Percentiles rank a stretch among this genome's conserved stretches.
phyloP scores from a whole-genome alignment of 2,113 vertebrate species.

The Poecile atricapillus region DNA sequence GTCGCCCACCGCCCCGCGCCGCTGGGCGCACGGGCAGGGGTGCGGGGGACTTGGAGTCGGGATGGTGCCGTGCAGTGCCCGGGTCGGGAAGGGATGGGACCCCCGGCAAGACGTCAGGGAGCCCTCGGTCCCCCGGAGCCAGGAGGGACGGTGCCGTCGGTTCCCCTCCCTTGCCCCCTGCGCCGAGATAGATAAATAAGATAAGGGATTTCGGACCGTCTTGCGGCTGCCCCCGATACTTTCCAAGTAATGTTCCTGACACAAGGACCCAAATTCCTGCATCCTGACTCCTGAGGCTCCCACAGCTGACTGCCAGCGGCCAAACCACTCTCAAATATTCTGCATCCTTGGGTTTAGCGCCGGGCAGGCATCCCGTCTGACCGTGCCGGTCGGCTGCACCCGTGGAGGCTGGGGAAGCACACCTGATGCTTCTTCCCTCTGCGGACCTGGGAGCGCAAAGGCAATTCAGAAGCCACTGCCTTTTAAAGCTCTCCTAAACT shows the following conservation, averaged over 20 bases:
- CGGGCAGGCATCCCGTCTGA: not conserved
- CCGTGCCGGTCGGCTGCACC: not conserved
- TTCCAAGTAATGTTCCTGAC: conserved; percentile 51
- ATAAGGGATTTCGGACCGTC: not conserved
- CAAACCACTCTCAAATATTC: not conserved
- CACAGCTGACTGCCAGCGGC: not conserved
- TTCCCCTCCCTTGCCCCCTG: not conserved
- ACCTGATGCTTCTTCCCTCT: not conserved
- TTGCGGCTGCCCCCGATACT: not conserved
- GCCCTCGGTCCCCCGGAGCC: not conserved
- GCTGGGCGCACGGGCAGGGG: not conserved
- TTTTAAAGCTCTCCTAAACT: not conserved
- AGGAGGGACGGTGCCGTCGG: not conserved
- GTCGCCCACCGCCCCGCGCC: not conserved
- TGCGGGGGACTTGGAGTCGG: not conserved
- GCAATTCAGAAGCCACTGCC: not conserved
- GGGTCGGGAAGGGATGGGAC: not conserved
- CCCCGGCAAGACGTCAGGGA: not conserved
- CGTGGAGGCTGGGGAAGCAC: not conserved
- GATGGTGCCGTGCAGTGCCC: not conserved
- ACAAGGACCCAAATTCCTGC: conserved; percentile 54
- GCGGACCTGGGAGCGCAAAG: not conserved
- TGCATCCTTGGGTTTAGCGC: not conserved
- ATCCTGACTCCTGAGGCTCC: conserved; percentile 22
- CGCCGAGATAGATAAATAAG: not conserved